phyloP scores from a whole-genome alignment of 2,888 invertebrate species.

The Lepidocyrtoides sp. region DNA sequence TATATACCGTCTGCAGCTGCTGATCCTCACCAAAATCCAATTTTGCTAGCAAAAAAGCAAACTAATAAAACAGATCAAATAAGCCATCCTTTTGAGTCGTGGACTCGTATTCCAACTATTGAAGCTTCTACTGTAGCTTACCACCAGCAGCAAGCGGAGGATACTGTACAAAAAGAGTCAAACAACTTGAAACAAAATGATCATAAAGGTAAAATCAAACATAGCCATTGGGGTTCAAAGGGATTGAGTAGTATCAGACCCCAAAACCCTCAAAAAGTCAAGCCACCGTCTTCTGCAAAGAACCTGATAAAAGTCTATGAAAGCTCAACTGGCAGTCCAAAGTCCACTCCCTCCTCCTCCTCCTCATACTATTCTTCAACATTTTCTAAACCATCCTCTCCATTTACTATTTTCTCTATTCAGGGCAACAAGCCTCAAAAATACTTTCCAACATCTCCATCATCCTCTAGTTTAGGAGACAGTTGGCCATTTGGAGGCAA shows the following conservation, averaged over 20 bases:
- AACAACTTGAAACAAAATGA: constrained; percentile 53
- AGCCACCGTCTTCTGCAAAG: not conserved
- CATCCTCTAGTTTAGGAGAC: constrained; percentile 1
- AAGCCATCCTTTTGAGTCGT: constrained; percentile 30
- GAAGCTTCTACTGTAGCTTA: not conserved
- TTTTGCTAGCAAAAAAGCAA: constrained; percentile 61
- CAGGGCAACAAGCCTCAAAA: constrained; percentile 40
- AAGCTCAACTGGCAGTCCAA: constrained; percentile 56
- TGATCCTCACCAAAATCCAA: constrained; percentile 65
- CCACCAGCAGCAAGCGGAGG: not conserved
- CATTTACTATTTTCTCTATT: not conserved
- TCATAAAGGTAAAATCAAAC: constrained; percentile 73
- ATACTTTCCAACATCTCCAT: constrained; percentile 42
- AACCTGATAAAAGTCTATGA: constrained; percentile 63
- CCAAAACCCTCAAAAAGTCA: constrained; percentile 37
- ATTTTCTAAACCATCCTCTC: not conserved
- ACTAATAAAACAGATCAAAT: constrained; percentile 59
- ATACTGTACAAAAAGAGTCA: not conserved
- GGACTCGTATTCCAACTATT: constrained; percentile 34
- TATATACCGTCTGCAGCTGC: constrained; percentile 74
- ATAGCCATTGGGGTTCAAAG: constrained; percentile 71
- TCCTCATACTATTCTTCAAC: not conserved
- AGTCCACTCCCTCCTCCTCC: constrained; percentile 46
- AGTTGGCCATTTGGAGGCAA: constrained; percentile 28
- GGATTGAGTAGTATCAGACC: constrained; percentile 59